phyloP scores from a whole-genome alignment of 2,113 vertebrate genomes.

The Verasper variegatus region DNA sequence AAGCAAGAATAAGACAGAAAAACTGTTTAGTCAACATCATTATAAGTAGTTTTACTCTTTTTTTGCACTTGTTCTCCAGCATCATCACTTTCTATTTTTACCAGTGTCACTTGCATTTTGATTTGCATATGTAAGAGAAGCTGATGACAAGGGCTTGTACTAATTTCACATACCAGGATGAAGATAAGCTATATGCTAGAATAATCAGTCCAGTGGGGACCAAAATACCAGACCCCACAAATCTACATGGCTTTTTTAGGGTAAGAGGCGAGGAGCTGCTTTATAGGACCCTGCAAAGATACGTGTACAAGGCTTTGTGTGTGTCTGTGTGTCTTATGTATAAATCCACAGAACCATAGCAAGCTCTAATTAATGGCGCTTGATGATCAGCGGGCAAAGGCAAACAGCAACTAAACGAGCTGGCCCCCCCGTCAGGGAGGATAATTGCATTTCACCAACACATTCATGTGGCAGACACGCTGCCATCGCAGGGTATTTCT shows the following conservation, averaged over 20 bases:
- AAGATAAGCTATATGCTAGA: slow-evolving; percentile 46
- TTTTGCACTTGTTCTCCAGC: too few species aligned
- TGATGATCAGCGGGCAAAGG: slow-evolving; percentile 69
- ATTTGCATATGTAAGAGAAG: background rate
- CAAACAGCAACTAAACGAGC: slow-evolving; percentile 71
- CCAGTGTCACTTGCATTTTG: slow-evolving; percentile 15
- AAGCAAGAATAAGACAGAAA: background rate
- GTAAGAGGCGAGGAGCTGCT: too few species aligned
- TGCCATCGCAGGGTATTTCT: slow-evolving; percentile 19
- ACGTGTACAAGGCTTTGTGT: background rate
- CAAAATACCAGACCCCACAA: too few species aligned
- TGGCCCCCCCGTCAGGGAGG: slow-evolving; percentile 53
- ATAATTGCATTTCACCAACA: slow-evolving; percentile 73
- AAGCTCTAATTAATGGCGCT: slow-evolving; percentile 74
- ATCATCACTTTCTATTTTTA: background rate
- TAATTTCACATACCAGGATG: slow-evolving; percentile 38
- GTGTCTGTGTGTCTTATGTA: slow-evolving; percentile 36
- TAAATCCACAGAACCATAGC: slow-evolving; percentile 61
- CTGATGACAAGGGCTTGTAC: background rate
- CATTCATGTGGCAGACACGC: slow-evolving; percentile 63
- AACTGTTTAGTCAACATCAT: slow-evolving; percentile 3
- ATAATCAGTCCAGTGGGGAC: slow-evolving; percentile 13
- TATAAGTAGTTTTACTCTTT: background rate
- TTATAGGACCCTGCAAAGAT: background rate
- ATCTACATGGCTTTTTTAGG: too few species aligned